These are phyloP conservation scores for Globicephala melas DNA, from an alignment of 2,113 vertebrate species.

Conservation along the genomic window DNA sequence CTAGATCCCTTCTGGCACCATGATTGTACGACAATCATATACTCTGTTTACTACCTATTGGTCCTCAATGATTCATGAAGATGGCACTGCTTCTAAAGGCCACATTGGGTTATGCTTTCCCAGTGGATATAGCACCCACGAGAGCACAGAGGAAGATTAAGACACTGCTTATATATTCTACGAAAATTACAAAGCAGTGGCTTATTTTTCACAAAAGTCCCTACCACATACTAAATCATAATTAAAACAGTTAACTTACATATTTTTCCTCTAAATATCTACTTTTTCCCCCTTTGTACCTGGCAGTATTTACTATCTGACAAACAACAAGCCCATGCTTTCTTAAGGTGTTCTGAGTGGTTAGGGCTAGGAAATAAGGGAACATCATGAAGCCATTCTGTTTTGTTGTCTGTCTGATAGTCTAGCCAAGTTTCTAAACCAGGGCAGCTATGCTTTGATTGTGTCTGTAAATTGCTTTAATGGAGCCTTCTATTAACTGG, in stretches of 20 bases:
- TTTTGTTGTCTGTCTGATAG: background rate
- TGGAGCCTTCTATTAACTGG: background rate
- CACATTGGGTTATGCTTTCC: background rate
- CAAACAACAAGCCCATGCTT: background rate
- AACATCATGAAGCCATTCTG: background rate
- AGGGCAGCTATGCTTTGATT: background rate
- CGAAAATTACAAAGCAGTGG: background rate
- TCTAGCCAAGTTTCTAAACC: background rate
- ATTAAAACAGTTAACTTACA: background rate
- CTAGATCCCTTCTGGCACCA: background rate
- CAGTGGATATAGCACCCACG: background rate
- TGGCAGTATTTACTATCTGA: background rate
- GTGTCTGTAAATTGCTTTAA: background rate
- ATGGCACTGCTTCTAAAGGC: background rate
- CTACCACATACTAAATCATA: background rate
- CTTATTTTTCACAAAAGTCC: background rate
- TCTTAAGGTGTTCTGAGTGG: background rate
- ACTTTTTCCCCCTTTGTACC: background rate
- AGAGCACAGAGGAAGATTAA: background rate
- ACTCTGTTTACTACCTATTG: accelerated
- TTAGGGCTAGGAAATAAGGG: background rate
- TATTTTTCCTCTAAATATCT: background rate
- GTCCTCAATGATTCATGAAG: background rate
- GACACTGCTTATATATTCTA: background rate
- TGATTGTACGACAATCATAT: background rate